Evolutionary conservation across 2,888 invertebrate genomes (phyloP), one percentile per base, ranked within the genome.

Genomic region (Tipula lateralis): DNA sequence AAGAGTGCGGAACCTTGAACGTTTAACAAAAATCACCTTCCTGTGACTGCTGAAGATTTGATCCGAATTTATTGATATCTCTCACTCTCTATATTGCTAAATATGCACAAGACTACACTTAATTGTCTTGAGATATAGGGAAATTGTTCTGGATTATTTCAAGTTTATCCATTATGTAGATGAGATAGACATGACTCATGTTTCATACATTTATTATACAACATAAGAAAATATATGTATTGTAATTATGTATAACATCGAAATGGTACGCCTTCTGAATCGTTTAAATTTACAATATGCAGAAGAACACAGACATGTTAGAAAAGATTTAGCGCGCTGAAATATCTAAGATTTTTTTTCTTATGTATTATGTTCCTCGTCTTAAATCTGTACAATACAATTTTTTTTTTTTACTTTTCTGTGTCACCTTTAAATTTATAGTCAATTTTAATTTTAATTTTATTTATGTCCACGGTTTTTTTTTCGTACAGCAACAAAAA

Each of bases 261-360:
- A 66, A 66, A 66, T 66, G 66, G 66, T 66, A 66, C 66, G 66
- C 66, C 66, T 66, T 66, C 66, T 66, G 66, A 66, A 66, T 66
- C 66, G 24, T 66, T 66, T 66, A 66, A 66, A 66, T 66, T 66
- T 66, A 66, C 66, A 66, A 24, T 66, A n/a, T n/a, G n/a, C 19
- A 66, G 24, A 66, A 66, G 66, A 66, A 66, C 66, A 66, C n/a
- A 66, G 12, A 66, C 66, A 66, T 66, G 66, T 66, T 66, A 24
- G 66, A 13, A 66, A 66, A 66, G 66, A 66, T 66, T 66, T 66
- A 66, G 66, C 66, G 66, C 66, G n/a, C n/a, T n/a, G 24, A 66
- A 66, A 19, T 66, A 24, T 66, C 66, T 66, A 66, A 66, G 66
- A 66, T 66, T 66, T 66, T 24, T 66, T 66, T 66, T 44, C 1